A percentile compares a stretch with the other conserved stretches of the same genome.
Evolutionary conservation across 2,888 invertebrate species (phyloP).

Genomic region (Microchrysa polita): DNA sequence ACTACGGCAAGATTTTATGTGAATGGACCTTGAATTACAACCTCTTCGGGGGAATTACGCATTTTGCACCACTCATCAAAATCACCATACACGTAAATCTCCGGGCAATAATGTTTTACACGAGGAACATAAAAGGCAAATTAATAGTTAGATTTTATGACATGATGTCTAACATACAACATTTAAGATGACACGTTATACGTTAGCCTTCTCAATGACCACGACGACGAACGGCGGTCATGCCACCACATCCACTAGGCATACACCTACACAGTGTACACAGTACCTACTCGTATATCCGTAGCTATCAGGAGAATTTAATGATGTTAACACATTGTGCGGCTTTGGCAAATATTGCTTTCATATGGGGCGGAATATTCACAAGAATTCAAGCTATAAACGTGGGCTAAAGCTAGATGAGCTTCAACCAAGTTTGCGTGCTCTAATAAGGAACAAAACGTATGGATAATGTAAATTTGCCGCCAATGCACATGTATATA

Average conservation of each 20-base stretch:
- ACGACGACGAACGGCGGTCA: too few relatives aligned
- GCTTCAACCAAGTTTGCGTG: too few relatives aligned
- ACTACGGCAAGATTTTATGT: too few relatives aligned
- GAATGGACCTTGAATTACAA: too few relatives aligned
- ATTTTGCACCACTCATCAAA: conserved; percentile 8
- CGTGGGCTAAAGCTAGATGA: too few relatives aligned
- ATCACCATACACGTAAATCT: conserved; percentile 27
- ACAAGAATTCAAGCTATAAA: not conserved
- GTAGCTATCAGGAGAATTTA: not conserved
- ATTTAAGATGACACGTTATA: conserved; percentile 43
- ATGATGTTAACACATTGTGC: conserved; percentile 7
- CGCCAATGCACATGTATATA: not conserved
- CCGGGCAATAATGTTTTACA: conserved; percentile 31
- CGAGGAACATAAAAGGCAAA: conserved; percentile 40
- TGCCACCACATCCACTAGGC: too few relatives aligned
- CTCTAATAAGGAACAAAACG: conserved; percentile 10
- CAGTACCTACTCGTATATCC: not conserved
- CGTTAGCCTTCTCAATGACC: not conserved
- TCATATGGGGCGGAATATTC: not conserved
- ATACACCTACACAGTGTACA: too few relatives aligned
- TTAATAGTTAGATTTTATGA: conserved; percentile 48
- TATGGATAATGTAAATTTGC: not conserved
- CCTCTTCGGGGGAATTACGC: too few relatives aligned
- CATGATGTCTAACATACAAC: conserved; percentile 46
- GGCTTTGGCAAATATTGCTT: not conserved